These are phyloP conservation scores for Paramormyrops hopkinsi DNA, from an alignment of 2,797 vertebrate species.

Conservation along the genomic window DNA sequence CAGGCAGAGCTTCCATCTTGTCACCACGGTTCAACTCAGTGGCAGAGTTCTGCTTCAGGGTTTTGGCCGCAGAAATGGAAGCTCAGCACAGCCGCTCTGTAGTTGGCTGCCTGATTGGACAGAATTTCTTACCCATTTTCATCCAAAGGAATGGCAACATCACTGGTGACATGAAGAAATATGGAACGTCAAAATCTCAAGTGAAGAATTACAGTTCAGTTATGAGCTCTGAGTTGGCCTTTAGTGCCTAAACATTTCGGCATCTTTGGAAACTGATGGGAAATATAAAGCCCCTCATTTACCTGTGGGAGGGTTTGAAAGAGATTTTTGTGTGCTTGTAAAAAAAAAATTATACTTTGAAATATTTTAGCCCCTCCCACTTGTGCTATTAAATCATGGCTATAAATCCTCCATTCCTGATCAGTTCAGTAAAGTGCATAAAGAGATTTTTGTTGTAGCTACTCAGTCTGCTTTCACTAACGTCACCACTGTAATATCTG, in stretches of 20 bases:
- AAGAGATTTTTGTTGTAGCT: neutral
- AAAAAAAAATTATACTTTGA: neutral
- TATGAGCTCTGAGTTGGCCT: neutral
- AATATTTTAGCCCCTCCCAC: neutral
- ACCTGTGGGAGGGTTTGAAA: neutral
- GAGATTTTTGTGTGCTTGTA: neutral
- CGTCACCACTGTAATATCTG: neutral
- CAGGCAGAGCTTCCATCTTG: neutral
- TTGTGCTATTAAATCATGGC: neutral
- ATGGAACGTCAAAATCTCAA: neutral
- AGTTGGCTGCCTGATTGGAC: conserved; percentile 19
- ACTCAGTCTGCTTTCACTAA: neutral
- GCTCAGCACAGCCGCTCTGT: conserved; percentile 4
- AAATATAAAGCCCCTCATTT: neutral
- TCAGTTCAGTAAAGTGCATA: neutral
- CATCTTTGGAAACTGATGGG: neutral
- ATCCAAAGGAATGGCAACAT: conserved; percentile 13
- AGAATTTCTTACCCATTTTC: neutral
- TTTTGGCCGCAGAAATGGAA: neutral
- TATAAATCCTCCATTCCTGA: neutral
- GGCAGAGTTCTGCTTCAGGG: neutral
- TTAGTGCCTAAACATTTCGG: neutral
- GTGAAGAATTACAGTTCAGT: neutral
- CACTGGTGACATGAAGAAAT: conserved; percentile 10
- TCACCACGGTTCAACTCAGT: neutral